Conservation (phyloP, 2,888 invertebrate species). For the Stictocephala bisonia region DNA sequence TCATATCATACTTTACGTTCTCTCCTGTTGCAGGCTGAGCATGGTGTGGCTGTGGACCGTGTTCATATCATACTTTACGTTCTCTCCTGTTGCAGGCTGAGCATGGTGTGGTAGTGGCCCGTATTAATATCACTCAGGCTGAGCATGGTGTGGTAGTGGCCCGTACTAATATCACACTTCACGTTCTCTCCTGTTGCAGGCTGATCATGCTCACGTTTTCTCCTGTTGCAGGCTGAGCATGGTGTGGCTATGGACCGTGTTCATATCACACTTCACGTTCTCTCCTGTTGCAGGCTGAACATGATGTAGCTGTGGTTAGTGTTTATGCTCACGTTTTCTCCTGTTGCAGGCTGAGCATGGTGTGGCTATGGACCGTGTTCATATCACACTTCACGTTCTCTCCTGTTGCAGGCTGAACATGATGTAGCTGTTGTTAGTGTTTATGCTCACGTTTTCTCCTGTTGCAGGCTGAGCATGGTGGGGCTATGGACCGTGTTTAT, state of each 20-base stretch:
- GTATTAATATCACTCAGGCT: neutral
- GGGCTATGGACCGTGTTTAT: neutral
- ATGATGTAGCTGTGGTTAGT: slow-evolving; percentile 1
- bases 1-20: neutral
- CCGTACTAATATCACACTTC: neutral
- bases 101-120: neutral
- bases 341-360: slow-evolving; percentile 21
- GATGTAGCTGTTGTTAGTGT: neutral
- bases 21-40: slow-evolving; percentile 16
- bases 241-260: slow-evolving; percentile 1
- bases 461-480: slow-evolving; percentile 21
- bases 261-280: too few relatives aligned
- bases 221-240: slow-evolving; percentile 12
- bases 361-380: slow-evolving; percentile 7
- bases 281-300: neutral
- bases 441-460: neutral
- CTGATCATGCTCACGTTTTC: neutral
- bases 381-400: neutral
- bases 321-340: neutral
- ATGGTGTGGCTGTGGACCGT: slow-evolving; percentile 18
- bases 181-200: neutral
- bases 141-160: neutral
- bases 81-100: neutral
- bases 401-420: neutral
- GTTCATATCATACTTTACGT: neutral